phyloP scores from a whole-genome alignment of 2,797 vertebrate genomes.

The Diplodus puntazzo region DNA sequence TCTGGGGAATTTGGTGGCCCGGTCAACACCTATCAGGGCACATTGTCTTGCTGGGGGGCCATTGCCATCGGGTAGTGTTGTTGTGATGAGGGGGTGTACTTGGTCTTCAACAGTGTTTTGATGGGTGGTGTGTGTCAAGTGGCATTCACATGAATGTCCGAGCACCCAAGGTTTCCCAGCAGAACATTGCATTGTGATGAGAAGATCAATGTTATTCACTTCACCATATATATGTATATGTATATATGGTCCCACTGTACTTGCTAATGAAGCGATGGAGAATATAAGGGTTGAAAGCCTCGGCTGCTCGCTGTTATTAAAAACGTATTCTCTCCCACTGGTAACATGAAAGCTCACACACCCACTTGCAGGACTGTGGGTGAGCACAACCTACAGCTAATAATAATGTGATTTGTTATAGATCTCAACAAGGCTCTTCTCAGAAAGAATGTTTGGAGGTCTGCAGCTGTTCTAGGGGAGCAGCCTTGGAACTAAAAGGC shows the following conservation, averaged over 20 bases:
- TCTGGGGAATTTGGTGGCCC: too few relatives aligned
- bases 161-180: too few relatives aligned
- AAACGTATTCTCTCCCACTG: slow-evolving; percentile 36
- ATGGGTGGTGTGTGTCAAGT: too few relatives aligned
- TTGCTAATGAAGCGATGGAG: slow-evolving; percentile 68
- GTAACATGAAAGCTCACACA: slow-evolving; percentile 48
- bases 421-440: slow-evolving; percentile 16
- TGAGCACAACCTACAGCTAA: slow-evolving; percentile 28
- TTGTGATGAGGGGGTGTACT: too few relatives aligned
- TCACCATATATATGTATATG: too few relatives aligned
- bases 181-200: too few relatives aligned
- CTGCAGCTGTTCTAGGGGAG: neutral
- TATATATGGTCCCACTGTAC: slow-evolving; percentile 33
- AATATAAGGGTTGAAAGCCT: slow-evolving; percentile 60
- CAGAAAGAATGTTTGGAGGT: slow-evolving; percentile 25
- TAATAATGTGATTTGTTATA: slow-evolving; percentile 45
- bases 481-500: neutral
- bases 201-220: too few relatives aligned
- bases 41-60: too few relatives aligned
- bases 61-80: too few relatives aligned
- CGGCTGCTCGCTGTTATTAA: slow-evolving; percentile 48
- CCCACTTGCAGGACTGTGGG: slow-evolving; percentile 24
- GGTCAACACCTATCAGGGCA: too few relatives aligned
- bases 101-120: too few relatives aligned
- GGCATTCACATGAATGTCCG: too few relatives aligned